phyloP scores from a whole-genome alignment of 2,113 vertebrate species.

The Strix aluco region DNA sequence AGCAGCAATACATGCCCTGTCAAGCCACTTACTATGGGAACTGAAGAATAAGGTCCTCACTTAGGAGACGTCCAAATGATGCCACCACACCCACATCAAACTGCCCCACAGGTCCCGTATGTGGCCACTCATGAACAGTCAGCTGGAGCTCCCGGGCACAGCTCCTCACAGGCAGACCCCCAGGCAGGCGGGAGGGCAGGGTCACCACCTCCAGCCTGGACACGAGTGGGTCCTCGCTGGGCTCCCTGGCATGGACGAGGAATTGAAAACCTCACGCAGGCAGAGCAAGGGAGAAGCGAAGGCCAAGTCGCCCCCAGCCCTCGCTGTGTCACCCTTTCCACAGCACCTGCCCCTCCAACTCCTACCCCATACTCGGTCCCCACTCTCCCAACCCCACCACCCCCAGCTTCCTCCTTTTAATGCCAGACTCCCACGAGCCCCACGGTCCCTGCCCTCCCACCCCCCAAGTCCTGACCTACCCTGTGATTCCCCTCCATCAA shows the following conservation, averaged over 20 bases:
- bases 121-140: constrained; percentile 84
- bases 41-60: constrained; percentile 86
- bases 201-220: constrained; percentile 89
- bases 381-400: rapidly evolving
- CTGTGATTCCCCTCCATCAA: no score
- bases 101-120: constrained; percentile 59
- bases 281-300: background rate
- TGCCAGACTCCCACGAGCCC: no score
- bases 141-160: constrained; percentile 82
- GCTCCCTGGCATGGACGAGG: constrained; percentile 48
- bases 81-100: constrained; percentile 95
- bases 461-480: no score
- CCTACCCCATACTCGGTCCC: no score
- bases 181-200: constrained; percentile 58
- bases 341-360: no score
- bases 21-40: constrained; percentile 87
- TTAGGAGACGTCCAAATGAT: constrained; percentile 90
- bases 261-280: background rate
- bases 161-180: constrained; percentile 79
- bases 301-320: background rate
- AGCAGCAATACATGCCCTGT: background rate
- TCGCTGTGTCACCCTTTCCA: background rate
- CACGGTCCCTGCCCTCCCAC: no score
- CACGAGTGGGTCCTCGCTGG: constrained; percentile 64
- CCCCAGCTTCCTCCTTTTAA: no score